Percentiles rank a stretch among this genome's conserved stretches.
These are phyloP conservation scores for Lithodes maja DNA, from an alignment of 2,888 invertebrate genomes.

Conservation along the genomic window DNA sequence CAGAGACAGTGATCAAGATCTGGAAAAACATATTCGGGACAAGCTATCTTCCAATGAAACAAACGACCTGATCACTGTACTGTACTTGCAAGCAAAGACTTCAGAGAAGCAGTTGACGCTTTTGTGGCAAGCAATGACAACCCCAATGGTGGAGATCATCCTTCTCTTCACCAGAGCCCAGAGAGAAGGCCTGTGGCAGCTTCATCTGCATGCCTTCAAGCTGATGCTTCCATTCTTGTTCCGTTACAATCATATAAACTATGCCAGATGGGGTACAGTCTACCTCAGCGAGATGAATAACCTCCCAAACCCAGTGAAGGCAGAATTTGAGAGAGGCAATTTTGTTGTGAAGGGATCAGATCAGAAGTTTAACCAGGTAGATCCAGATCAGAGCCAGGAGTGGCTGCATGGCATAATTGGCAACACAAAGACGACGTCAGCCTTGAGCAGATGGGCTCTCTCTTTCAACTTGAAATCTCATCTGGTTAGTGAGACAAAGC, in stretches of 20 bases:
- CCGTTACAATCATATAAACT: conserved; percentile 32
- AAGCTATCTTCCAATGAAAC: neutral
- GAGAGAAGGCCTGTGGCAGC: conserved; percentile 16
- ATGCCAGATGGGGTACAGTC: conserved; percentile 36
- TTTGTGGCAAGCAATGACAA: conserved; percentile 17
- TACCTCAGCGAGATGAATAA: conserved; percentile 56
- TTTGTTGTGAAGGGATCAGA: conserved; percentile 52
- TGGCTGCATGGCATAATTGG: conserved; percentile 45
- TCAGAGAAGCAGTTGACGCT: conserved; percentile 3
- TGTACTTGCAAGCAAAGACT: neutral
- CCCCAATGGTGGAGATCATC: conserved; percentile 26
- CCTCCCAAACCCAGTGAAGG: conserved; percentile 49
- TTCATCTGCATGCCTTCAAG: conserved; percentile 13
- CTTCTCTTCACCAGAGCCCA: conserved; percentile 20
- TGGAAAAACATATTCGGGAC: neutral
- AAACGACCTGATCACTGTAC: neutral
- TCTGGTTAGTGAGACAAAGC: conserved; percentile 4
- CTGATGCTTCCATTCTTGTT: conserved; percentile 4
- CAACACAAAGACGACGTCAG: conserved; percentile 42
- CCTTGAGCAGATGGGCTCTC: conserved; percentile 40
- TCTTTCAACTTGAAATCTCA: conserved; percentile 37
- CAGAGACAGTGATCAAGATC: neutral
- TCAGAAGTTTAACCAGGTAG: conserved; percentile 45
- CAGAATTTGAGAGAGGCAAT: conserved; percentile 49
- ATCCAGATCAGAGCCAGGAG: conserved; percentile 47